These are phyloP conservation scores for Phrynocephalus versicolor DNA, from an alignment of 2,113 vertebrate genomes.

Conservation along the genomic window DNA sequence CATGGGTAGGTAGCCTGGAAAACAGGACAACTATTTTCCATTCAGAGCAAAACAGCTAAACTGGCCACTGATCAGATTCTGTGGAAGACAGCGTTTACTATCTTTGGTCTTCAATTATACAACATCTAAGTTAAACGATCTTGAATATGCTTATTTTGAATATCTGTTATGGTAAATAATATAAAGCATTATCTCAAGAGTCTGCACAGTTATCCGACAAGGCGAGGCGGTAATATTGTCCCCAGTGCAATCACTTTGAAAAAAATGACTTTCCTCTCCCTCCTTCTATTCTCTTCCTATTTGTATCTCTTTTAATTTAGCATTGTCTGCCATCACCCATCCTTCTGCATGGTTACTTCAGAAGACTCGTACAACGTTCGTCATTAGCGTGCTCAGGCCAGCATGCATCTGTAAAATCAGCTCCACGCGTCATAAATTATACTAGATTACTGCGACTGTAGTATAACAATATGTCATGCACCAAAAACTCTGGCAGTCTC, in stretches of 20 bases:
- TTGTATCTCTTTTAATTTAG: neutral
- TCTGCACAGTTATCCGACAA: neutral
- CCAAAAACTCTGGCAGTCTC: slow-evolving; percentile 8
- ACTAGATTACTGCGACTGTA: neutral
- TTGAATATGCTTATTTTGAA: neutral
- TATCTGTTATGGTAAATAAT: neutral
- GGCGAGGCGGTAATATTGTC: neutral
- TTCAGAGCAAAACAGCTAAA: neutral
- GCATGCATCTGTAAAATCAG: neutral
- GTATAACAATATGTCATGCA: slow-evolving; percentile 4
- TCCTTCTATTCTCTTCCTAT: neutral
- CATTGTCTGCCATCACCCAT: rapidly evolving
- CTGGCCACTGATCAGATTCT: neutral
- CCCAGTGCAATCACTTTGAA: neutral
- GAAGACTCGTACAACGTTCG: neutral
- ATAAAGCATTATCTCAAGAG: neutral
- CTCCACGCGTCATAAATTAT: neutral
- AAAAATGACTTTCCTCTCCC: neutral
- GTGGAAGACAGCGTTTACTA: neutral
- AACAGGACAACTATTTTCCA: neutral
- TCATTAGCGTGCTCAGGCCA: neutral
- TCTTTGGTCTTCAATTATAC: neutral
- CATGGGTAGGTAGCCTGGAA: neutral
- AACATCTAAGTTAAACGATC: neutral
- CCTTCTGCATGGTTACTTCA: neutral